Base-by-base conservation (phyloP, 2,113 vertebrate species). In the Larimichthys crocea region DNA sequence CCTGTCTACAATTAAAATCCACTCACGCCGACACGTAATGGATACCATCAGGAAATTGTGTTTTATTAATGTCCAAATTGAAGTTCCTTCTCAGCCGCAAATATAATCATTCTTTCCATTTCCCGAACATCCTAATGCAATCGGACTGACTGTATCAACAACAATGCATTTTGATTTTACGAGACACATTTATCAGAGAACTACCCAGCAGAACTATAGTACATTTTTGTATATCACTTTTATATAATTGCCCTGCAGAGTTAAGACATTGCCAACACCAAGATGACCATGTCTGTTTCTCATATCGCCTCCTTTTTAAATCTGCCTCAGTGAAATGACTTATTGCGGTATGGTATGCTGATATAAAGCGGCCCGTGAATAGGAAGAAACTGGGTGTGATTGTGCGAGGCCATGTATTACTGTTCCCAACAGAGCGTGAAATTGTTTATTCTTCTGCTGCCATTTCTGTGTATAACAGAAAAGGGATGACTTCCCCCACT, bases 401-500 rank as follows among this genome's bases (percentile, higher is more conserved):
- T 87, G 87, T 70, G 77, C 52, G 14, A 72, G 63, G 64, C 67
- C n/a, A 9, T 76, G 84, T 83, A 71, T 90, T 82, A 80, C 85
- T 72, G 68, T 67, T 76, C 52, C 73, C 84, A 88, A 52, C 89
- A 76, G 88, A 91, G 63, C 89, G 63, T 93, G 93, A 92, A 93
- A 93, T 93, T 89, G 91, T 92, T 93, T 93, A 92, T 94, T 93
- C 89, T 91, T 87, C 85, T 79, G 75, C 84, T 85, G 84, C 72
- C 87, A 60, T 89, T 90, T 87, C 70, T 76, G 75, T 84, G 84
- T 84, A 48, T 84, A 88, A 86, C 72, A 76, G 79, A 88, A 53
- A 83, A 74, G 44, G 75, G 55, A 87, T 83, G 62, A 71, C 78
- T 80, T 71, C 85, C 84, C 31, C 64, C n/a, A 16, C 49, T 74